Percentiles rank a stretch among this genome's conserved stretches.
These are phyloP conservation scores for Notothenia rossii DNA, from an alignment of 2,113 vertebrate species.

Conservation along the genomic window DNA sequence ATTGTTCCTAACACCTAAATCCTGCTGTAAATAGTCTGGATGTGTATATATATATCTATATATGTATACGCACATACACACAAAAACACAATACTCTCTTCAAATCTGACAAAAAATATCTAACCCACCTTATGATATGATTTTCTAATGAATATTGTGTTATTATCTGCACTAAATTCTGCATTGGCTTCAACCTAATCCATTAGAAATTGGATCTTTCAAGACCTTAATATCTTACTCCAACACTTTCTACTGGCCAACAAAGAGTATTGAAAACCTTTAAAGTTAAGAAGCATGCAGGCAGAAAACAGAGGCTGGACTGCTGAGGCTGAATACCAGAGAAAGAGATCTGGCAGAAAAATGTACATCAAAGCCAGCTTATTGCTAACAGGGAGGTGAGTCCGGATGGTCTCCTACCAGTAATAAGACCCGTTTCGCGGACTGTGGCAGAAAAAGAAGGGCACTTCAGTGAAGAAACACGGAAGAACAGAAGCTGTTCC, in stretches of 20 bases:
- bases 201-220: neutral
- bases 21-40: neutral
- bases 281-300: neutral
- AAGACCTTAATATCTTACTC: neutral
- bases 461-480: no score
- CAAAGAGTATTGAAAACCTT: neutral
- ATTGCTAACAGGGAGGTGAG: no score
- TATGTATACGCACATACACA: neutral
- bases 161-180: neutral
- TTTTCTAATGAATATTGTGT: neutral
- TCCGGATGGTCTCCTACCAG: no score
- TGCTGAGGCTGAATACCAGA: neutral
- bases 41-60: neutral
- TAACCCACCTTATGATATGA: neutral
- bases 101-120: neutral
- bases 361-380: no score
- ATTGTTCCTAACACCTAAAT: constrained; percentile 10
- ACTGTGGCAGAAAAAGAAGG: no score
- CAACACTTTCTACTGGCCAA: neutral
- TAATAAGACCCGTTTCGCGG: no score
- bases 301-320: neutral
- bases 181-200: neutral
- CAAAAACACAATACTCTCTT: neutral
- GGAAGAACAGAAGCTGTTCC: no score
- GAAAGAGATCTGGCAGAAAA: neutral